Percentiles rank a stretch among this genome's conserved stretches.
These are phyloP conservation scores for Cyprinodon variegatus DNA, from an alignment of 2,113 vertebrate genomes.

Conservation along the genomic window DNA sequence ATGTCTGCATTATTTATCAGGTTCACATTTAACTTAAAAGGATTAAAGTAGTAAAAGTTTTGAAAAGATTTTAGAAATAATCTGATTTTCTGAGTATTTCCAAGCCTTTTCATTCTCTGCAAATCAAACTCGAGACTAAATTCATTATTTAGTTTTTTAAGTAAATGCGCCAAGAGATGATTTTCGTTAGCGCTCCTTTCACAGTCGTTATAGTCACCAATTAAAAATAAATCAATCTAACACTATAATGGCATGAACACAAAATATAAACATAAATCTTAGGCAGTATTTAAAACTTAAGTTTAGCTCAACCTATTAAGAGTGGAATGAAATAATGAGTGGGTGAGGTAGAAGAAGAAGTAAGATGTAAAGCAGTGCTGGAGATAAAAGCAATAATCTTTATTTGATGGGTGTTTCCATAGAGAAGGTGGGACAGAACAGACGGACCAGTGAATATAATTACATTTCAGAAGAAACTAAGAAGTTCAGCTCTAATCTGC, in stretches of 20 bases:
- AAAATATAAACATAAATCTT: too few relatives aligned
- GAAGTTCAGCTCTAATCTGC: not conserved
- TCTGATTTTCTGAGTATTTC: conserved; percentile 18
- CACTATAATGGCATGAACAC: too few relatives aligned
- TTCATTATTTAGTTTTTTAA: too few relatives aligned
- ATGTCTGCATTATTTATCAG: conserved; percentile 27
- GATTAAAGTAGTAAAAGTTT: conserved; percentile 48
- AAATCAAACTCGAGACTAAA: too few relatives aligned
- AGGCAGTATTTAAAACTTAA: not conserved
- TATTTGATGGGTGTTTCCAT: conserved; percentile 22
- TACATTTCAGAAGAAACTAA: conserved; percentile 20
- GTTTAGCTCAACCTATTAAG: conserved; percentile 18
- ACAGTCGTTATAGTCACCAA: too few relatives aligned
- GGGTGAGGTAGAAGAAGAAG: conserved; percentile 37
- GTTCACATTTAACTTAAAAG: conserved; percentile 38
- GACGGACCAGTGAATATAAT: conserved; percentile 4
- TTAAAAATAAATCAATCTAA: too few relatives aligned
- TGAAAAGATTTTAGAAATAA: conserved; percentile 56
- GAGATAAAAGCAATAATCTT: conserved; percentile 26
- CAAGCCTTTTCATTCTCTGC: too few relatives aligned
- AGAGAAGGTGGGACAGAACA: conserved; percentile 1
- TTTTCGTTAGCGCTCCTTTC: too few relatives aligned
- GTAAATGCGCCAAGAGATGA: too few relatives aligned
- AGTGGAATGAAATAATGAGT: conserved; percentile 37
- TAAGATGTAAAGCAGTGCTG: conserved; percentile 4